Base-by-base conservation (phyloP, 2,888 invertebrate species). In the Hypomecis punctinalis region DNA sequence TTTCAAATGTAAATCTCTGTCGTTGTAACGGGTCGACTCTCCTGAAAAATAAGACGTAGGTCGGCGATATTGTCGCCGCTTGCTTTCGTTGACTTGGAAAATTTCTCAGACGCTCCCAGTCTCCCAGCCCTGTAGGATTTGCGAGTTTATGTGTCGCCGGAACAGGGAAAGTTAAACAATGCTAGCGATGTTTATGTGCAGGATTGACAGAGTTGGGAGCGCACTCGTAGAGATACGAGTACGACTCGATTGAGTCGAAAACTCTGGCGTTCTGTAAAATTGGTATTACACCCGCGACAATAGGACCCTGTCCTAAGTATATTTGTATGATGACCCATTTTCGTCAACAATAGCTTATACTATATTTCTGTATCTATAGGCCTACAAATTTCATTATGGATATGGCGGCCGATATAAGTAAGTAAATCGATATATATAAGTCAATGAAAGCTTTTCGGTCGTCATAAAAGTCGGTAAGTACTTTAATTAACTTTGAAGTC, bases 1-100 rank as follows among this genome's bases (percentile, higher is more conserved):
- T 86, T 90, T 86, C 84, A 85, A 90, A 90, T 90, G 89, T 89
- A 90, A 90, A 90, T 90, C 88, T 88, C 81, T 81, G 84, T 78
- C 86, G 84, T 82, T 85, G 89, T 89, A 89, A 87, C 86, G 87
- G 85, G 85, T 82, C 84, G 82, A 75, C 80, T 85, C 81, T 81
- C 76, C 80, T 81, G 84, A 85, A 87, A 86, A 89, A 89, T 88
- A 89, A 90, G 89, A 85, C 85, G 82, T 82, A 86, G 85, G 83
- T 86, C 86, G 84, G 74, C 75, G 82, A 86, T 84, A 88, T 85
- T 85, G 85, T 83, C 84, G 85, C 82, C 84, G 81, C 85, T 86
- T 84, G 83, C 82, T 82, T 80, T 84, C 84, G 84, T 87, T 86
- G 86, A 85, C 84, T 88, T 80, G 84, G 83, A 85, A 86, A 82